Conservation (phyloP, 2,888 invertebrate species). For the Piscicola geometra region DNA sequence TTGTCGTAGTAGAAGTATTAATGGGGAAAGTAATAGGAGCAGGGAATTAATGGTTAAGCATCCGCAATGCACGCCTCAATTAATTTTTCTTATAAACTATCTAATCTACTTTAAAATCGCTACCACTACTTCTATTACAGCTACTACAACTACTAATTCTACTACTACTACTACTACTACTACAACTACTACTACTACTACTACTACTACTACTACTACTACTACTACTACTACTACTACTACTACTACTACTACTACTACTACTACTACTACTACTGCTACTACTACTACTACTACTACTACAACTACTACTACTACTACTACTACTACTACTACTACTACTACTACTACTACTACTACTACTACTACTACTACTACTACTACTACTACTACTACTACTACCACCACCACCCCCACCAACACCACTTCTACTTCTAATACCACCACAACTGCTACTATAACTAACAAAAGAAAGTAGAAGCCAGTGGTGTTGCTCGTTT, state of each 20-base stretch:
- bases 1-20: conserved; percentile 1
- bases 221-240: conserved; percentile 12
- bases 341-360: neutral
- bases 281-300: conserved; percentile 12
- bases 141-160: too few species aligned
- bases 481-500: too few species aligned
- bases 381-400: neutral
- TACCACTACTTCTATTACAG: too few species aligned
- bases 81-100: neutral
- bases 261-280: conserved; percentile 10
- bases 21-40: too few species aligned
- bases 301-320: neutral
- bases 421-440: too few species aligned
- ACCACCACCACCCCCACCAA: too few species aligned
- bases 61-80: neutral
- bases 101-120: neutral
- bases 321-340: neutral
- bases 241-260: conserved; percentile 12
- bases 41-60: neutral
- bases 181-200: conserved; percentile 12
- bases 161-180: too few species aligned
- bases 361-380: neutral
- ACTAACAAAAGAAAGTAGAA: too few species aligned
- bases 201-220: conserved; percentile 12
- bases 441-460: too few species aligned